phyloP scores from a whole-genome alignment of 2,888 invertebrate genomes.

The Acrocera orbiculus region DNA sequence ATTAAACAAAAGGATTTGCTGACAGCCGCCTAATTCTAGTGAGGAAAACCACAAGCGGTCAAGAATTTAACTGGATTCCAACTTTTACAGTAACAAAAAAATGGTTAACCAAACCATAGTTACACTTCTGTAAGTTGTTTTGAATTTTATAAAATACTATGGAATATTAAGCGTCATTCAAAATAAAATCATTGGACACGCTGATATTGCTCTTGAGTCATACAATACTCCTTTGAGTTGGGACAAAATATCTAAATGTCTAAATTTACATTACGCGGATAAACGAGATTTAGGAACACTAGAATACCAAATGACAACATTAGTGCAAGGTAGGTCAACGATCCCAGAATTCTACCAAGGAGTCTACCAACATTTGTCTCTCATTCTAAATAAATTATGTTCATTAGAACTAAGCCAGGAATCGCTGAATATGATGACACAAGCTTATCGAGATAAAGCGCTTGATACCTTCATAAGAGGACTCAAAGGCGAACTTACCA shows the following conservation, averaged over 20 bases:
- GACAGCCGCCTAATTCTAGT: too few species aligned
- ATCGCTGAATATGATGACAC: conserved; percentile 8
- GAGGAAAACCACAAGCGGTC: too few species aligned
- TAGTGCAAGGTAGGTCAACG: conserved; percentile 8
- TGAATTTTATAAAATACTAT: too few species aligned
- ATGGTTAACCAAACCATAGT: too few species aligned
- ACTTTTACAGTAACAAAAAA: too few species aligned
- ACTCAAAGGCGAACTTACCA: conserved; percentile 10
- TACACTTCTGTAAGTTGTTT: too few species aligned
- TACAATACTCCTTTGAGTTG: conserved; percentile 8
- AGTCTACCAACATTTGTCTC: conserved; percentile 13
- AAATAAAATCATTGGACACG: conserved; percentile 4
- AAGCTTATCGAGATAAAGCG: conserved; percentile 12
- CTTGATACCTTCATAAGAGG: conserved; percentile 14
- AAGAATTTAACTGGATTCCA: too few species aligned
- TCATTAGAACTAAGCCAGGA: conserved; percentile 12
- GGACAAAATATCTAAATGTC: conserved; percentile 4
- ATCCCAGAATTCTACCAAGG: conserved; percentile 13
- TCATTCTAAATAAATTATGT: conserved; percentile 14
- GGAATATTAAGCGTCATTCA: conserved; percentile 5
- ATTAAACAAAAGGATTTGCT: too few species aligned
- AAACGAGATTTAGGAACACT: conserved; percentile 9
- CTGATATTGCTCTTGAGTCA: conserved; percentile 3
- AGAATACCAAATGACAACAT: conserved; percentile 11
- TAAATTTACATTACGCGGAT: conserved; percentile 9